These are phyloP conservation scores for Tragulus kanchil DNA, from an alignment of 2,113 vertebrate species.

Conservation along the genomic window DNA sequence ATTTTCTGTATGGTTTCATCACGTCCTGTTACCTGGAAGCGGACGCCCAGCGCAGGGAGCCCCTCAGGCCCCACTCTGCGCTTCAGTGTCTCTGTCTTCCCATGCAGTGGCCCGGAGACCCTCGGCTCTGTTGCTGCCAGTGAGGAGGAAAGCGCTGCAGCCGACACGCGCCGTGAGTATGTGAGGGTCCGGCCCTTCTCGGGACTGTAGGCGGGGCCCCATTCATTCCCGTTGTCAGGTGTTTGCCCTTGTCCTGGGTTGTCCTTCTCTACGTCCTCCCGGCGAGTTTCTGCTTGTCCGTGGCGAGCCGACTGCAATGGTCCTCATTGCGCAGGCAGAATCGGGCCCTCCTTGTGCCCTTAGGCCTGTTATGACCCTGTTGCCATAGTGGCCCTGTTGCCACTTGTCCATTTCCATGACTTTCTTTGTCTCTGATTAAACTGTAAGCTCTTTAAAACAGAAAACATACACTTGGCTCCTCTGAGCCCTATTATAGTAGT, in stretches of 20 bases:
- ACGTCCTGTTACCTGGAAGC: neutral
- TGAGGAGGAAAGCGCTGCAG: slow-evolving; percentile 64
- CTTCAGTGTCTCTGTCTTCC: neutral
- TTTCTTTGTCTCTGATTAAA: neutral
- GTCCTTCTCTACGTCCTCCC: neutral
- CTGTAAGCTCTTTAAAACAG: neutral
- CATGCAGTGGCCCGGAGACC: slow-evolving; percentile 58
- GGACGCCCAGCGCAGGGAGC: neutral
- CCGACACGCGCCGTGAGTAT: slow-evolving; percentile 81
- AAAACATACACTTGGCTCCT: neutral
- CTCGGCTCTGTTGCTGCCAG: neutral
- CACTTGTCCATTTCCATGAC: neutral
- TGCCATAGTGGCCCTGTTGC: neutral
- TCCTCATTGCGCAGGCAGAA: neutral
- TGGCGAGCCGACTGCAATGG: neutral
- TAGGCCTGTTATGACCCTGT: neutral
- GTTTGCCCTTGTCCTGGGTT: neutral
- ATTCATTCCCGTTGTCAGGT: neutral
- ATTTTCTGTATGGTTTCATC: neutral
- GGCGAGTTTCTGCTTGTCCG: slow-evolving; percentile 12
- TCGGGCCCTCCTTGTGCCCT: neutral
- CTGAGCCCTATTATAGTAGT: neutral
- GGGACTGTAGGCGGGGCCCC: neutral
- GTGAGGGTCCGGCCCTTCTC: slow-evolving; percentile 49
- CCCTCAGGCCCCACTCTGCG: neutral